Evolutionary conservation across 2,888 invertebrate genomes (phyloP), one percentile per base, ranked within the genome.

Genomic region (Carpatolechia fugitivella): DNA sequence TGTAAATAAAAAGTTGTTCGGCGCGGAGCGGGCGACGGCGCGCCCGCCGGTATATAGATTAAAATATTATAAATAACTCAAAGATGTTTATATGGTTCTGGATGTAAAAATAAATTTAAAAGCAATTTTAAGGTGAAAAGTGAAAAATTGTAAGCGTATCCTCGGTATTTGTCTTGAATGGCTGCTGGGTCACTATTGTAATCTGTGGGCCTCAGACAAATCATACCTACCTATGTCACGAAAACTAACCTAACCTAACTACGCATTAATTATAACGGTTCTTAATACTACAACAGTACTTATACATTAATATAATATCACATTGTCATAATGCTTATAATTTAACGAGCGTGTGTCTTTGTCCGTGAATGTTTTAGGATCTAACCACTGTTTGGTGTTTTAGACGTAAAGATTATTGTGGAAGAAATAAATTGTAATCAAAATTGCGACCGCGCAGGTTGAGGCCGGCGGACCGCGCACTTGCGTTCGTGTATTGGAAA

Each of bases 41-140:
- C 67, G 76, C 76, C 49, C 13, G 46, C 80, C 62, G 72, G 81
- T 88, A 85, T 87, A 85, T 90, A 91, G 90, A 88, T 89, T 89
- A 90, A 80, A 86, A 86, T 88, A 89, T 68, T 82, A 89, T 88
- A 85, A 84, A 86, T 89, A 84, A 90, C 86, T 86, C 85, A 88
- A 90, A 90, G 90, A 90, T 90, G 90, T 91, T 90, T 91, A 91
- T 91, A 91, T 91, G 86, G 83, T 88, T 90, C 91, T 90, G 91
- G 90, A 84, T 90, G 88, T 90, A 89, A 88, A 85, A 79, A 85
- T 85, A 87, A 89, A 83, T 83, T 84, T 82, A 85, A 87, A 85
- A 74, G 72, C 80, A 80, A 82, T 82, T 85, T 77, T 84, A 83
- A 82, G 80, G 77, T 80, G 77, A 82, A 82, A 80, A 75, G 74